Conservation (phyloP, 2,113 vertebrate genomes). For the Leucopsar rothschildi region DNA sequence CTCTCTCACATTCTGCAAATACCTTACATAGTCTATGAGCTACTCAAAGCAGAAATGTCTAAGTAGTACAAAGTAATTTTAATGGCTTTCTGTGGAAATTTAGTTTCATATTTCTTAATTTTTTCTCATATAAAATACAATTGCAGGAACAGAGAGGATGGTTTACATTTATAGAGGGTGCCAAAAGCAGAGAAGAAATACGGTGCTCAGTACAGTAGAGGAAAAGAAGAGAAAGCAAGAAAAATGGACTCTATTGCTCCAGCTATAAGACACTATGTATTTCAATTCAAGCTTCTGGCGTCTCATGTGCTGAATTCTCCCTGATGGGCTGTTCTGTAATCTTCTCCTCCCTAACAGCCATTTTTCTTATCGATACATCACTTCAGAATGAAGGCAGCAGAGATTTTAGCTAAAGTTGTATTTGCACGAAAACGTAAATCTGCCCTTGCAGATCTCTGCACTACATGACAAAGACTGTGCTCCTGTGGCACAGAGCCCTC, state of each 20-base stretch:
- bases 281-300: constrained; percentile 5
- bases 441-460: background rate
- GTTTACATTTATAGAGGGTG: constrained; percentile 20
- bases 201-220: background rate
- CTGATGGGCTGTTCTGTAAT: constrained; percentile 32
- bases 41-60: background rate
- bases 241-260: background rate
- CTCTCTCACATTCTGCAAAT: background rate
- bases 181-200: constrained; percentile 27
- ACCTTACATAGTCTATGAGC: background rate
- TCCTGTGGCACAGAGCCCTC: background rate
- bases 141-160: background rate
- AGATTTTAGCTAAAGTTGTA: background rate
- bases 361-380: constrained; percentile 20
- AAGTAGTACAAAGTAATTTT: background rate
- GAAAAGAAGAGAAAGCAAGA: constrained; percentile 39
- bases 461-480: background rate
- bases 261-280: constrained; percentile 19
- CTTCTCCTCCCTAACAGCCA: background rate
- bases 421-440: background rate
- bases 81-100: constrained; percentile 10
- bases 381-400: background rate
- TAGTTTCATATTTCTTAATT: constrained; percentile 1
- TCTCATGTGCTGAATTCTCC: constrained; percentile 25
- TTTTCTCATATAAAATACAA: background rate